Conservation (phyloP, 1,140 invertebrate species). For the Acyrthosiphon pisum region DNA sequence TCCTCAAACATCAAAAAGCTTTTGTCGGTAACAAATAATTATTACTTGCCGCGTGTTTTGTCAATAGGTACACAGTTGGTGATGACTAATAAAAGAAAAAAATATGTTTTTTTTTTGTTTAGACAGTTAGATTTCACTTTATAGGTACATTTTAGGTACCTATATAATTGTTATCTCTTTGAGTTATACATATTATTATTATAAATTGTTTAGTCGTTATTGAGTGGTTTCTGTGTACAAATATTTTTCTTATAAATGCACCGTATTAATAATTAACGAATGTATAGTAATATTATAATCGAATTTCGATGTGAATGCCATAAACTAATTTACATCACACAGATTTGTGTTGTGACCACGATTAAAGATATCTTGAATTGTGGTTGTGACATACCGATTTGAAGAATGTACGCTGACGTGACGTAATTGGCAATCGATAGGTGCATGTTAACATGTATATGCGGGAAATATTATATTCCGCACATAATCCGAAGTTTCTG, state of each 20-base stretch:
- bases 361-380: no score
- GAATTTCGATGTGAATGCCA: slow-evolving; percentile 1
- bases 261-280: not conserved
- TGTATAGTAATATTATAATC: not conserved
- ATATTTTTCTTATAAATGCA: not conserved
- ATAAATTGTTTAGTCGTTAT: not conserved
- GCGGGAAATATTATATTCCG: not conserved
- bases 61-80: not conserved
- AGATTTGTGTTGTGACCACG: slow-evolving; percentile 23
- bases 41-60: not conserved
- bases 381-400: not conserved
- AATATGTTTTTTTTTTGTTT: not conserved
- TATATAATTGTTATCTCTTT: not conserved
- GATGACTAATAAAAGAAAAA: slow-evolving; percentile 26
- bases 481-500: not conserved
- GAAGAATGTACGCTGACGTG: not conserved
- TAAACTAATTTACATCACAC: not conserved
- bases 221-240: not conserved
- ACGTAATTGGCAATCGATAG: not conserved
- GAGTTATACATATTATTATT: not conserved
- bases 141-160: not conserved
- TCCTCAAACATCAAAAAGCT: not conserved
- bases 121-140: not conserved
- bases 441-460: not conserved
- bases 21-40: slow-evolving; percentile 31